Percentiles rank a stretch among this genome's conserved stretches.
Evolutionary conservation across 2,888 invertebrate genomes (phyloP).

Genomic region (Apoda limacodes): DNA sequence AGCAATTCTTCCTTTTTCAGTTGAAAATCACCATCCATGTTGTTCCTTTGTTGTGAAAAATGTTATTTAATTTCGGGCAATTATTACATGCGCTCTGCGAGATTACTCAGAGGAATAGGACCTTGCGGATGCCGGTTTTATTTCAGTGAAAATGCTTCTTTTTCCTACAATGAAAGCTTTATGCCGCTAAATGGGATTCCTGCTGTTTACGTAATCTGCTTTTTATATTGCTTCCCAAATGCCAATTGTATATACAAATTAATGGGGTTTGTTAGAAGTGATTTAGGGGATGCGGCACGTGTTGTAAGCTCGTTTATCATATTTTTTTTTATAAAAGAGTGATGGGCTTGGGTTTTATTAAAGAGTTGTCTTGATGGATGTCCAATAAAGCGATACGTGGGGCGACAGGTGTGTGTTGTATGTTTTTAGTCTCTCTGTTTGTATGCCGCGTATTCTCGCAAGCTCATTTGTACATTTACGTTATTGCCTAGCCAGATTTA

Average conservation of each 20-base stretch:
- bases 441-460: constrained; percentile 1
- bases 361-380: constrained; percentile 60
- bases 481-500: constrained; percentile 64
- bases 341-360: constrained; percentile 43
- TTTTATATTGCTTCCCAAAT: constrained; percentile 41
- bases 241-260: constrained; percentile 35
- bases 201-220: constrained; percentile 49
- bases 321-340: constrained; percentile 25
- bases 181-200: constrained; percentile 48
- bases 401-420: constrained; percentile 26
- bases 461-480: constrained; percentile 50
- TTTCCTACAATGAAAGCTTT: constrained; percentile 53
- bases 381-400: constrained; percentile 40
- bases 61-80: constrained; percentile 66
- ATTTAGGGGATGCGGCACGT: no score
- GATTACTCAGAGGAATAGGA: constrained; percentile 66
- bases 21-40: constrained; percentile 47
- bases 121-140: constrained; percentile 52
- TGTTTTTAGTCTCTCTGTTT: constrained; percentile 4
- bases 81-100: constrained; percentile 65
- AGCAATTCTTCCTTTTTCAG: no score
- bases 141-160: constrained; percentile 39
- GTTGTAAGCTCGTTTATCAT: constrained; percentile 19
- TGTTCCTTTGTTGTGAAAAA: constrained; percentile 62
- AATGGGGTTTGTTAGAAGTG: no score